Evolutionary conservation across 2,888 invertebrate species (phyloP).

Genomic region (Ophion costatus): DNA sequence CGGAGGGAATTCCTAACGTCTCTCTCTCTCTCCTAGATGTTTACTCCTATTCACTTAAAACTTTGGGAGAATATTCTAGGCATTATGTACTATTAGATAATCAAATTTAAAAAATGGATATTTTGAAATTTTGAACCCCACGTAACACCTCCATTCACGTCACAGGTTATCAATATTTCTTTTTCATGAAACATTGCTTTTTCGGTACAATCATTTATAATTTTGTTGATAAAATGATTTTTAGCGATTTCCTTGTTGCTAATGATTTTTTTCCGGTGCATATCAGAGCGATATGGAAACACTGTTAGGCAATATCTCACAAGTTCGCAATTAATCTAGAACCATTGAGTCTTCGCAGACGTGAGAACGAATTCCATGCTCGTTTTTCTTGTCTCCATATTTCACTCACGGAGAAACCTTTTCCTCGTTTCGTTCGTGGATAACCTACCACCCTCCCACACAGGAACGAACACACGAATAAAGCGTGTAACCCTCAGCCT

Average conservation of each 20-base stretch:
- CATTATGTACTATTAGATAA: too few relatives aligned
- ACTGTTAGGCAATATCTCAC: constrained; percentile 9
- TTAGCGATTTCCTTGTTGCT: not conserved
- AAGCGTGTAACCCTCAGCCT: constrained; percentile 18
- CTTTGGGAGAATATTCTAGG: too few relatives aligned
- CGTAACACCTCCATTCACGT: too few relatives aligned
- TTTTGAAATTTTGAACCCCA: too few relatives aligned
- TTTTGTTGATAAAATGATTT: not conserved
- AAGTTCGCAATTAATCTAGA: constrained; percentile 35
- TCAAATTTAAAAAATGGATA: too few relatives aligned
- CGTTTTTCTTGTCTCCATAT: constrained; percentile 50
- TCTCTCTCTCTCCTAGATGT: too few relatives aligned
- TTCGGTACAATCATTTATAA: not conserved
- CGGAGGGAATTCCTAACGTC: too few relatives aligned
- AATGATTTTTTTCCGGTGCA: not conserved
- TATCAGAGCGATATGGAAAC: constrained; percentile 3
- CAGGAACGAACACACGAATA: not conserved
- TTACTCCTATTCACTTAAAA: too few relatives aligned
- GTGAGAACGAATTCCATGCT: constrained; percentile 29
- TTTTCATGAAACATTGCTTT: not conserved
- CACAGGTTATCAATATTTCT: too few relatives aligned
- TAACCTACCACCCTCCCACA: constrained; percentile 20
- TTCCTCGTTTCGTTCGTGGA: constrained; percentile 36
- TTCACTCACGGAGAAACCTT: constrained; percentile 46
- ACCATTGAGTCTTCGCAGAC: constrained; percentile 34